Conservation (phyloP, 2,888 invertebrate genomes). For the Epicampocera succincta region DNA sequence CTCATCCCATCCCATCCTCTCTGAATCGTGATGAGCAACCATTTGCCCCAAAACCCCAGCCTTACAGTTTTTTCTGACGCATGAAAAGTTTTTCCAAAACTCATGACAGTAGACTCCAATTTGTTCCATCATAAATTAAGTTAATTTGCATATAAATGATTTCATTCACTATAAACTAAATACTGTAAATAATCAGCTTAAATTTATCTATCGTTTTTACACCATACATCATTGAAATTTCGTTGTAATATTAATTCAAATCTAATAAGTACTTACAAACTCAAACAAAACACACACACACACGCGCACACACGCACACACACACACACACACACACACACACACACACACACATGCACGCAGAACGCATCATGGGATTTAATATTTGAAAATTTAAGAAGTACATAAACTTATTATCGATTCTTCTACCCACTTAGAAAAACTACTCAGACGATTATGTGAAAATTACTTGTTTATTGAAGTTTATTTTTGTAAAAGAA, state of each 20-base stretch:
- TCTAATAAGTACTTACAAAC: slow-evolving; percentile 8
- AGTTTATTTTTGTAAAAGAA: slow-evolving; percentile 12
- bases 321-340: background rate
- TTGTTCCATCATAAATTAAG: background rate
- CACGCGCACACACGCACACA: background rate
- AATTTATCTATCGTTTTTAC: slow-evolving; percentile 50
- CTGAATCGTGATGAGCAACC: too few relatives aligned
- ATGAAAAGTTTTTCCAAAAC: too few relatives aligned
- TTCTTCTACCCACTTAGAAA: slow-evolving; percentile 45
- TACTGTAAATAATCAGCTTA: slow-evolving; percentile 60
- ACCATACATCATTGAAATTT: slow-evolving; percentile 52
- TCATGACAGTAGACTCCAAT: too few relatives aligned
- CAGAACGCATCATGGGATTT: background rate
- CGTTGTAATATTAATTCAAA: slow-evolving; percentile 45
- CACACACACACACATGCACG: background rate
- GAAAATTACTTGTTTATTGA: slow-evolving; percentile 50
- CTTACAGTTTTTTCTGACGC: too few relatives aligned
- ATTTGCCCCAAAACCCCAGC: too few relatives aligned
- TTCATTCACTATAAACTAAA: background rate
- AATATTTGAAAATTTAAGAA: slow-evolving; percentile 16
- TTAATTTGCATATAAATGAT: background rate
- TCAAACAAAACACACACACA: background rate
- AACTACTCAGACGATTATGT: slow-evolving; percentile 64
- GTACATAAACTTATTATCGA: slow-evolving; percentile 55
- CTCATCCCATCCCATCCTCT: too few relatives aligned